Base-by-base conservation (phyloP, 92 coral and sea anemone genomes). In the Heteractis magnifica region DNA sequence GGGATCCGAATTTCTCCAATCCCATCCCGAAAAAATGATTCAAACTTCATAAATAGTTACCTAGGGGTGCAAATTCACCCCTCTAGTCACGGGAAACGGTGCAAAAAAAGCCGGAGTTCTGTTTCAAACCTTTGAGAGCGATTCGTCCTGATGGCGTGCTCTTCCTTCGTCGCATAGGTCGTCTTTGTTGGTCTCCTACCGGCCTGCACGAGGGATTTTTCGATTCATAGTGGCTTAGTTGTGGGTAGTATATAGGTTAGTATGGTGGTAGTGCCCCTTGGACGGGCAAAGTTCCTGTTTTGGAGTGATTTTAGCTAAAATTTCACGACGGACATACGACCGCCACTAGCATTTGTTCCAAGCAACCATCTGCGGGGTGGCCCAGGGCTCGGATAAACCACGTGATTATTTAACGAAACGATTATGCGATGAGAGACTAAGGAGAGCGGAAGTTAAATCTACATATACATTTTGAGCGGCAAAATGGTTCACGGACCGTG, bases 251-350 rank as follows among this genome's bases (percentile, higher is more conserved):
- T 84, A 83, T 85, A 87, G 58, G 87, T 93, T 89, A 90, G 87
- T 85, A 87, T 89, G 92, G 92, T 86, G 89, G 90, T 85, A 84
- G 88, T 87, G 90, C 89, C 92, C 93, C 83, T 89, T 84, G 86
- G 83, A 79, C 94, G 94, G 86, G 92, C 98, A 93, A 91, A 87
- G 93, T 93, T 93, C 97, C 98, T 93, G 98, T 93, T 93, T 91
- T 93, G 97, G 98, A 93, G 98, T 87, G 98, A 93, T 91, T 93
- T 93, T 93, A 93, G 98, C 90, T 89, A 94, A 86, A 96, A 90
- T 96, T 94, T 91, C 97, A 93, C 92, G 98, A 92, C 98, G 95
- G 98, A 90, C 98, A 94, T 92, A 95, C 98, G 98, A 94, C 95
- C 98, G 95, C 98, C 95, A 94, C 94, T 94, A 84, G 94, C 95